phyloP scores from a whole-genome alignment of 2,797 vertebrate genomes.

The Artibeus jamaicensis region DNA sequence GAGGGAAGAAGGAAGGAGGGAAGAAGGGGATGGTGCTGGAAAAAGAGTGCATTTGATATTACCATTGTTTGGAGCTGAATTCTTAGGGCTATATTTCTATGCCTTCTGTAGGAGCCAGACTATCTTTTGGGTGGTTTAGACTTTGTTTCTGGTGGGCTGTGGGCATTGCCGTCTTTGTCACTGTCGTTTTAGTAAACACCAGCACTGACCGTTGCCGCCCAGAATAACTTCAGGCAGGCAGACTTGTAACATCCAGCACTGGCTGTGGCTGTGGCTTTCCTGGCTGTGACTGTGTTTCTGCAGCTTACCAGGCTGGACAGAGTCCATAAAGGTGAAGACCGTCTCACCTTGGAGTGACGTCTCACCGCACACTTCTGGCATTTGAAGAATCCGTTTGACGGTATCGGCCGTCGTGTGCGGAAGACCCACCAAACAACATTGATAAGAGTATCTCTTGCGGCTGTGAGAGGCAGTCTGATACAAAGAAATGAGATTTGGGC shows the following conservation, averaged over 20 bases:
- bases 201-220: constrained; percentile 52
- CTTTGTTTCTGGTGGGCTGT: neutral
- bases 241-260: constrained; percentile 48
- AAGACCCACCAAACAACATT: constrained; percentile 40
- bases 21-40: neutral
- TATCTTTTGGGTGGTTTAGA: neutral
- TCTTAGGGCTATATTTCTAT: neutral
- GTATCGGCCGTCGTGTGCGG: constrained; percentile 40
- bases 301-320: neutral
- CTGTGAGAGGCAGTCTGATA: constrained; percentile 55
- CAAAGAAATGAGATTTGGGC: constrained; percentile 57
- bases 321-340: constrained; percentile 51
- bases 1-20: neutral
- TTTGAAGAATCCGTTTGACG: constrained; percentile 70
- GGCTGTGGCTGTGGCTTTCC: constrained; percentile 33
- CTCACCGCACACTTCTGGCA: constrained; percentile 30
- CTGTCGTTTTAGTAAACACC: constrained; percentile 51
- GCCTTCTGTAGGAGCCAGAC: neutral
- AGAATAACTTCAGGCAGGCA: constrained; percentile 42
- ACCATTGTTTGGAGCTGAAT: neutral
- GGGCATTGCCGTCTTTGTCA: constrained; percentile 15
- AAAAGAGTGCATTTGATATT: neutral
- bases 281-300: neutral
- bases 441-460: constrained; percentile 61
- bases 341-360: too few species aligned